phyloP scores from a whole-genome alignment of 23 tunicate species.

The Styela clava region DNA sequence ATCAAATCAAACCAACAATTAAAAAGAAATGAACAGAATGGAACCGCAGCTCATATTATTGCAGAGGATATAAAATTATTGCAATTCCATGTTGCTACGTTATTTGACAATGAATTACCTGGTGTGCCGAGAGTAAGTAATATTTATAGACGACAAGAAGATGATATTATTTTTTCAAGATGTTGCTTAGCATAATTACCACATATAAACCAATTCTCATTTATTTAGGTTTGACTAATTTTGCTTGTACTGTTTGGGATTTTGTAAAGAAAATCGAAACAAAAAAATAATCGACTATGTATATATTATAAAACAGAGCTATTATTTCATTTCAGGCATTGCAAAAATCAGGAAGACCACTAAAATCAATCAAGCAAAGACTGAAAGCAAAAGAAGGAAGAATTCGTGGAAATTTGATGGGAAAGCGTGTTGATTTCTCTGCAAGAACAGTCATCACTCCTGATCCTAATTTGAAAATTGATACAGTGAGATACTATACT shows the following conservation, averaged over 20 bases:
- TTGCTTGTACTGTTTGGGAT: too few relatives aligned
- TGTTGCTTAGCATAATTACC: too few relatives aligned
- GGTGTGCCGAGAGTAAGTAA: conserved; percentile 89
- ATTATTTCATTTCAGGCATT: conserved; percentile 91
- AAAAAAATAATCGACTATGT: too few relatives aligned
- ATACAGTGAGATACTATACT: conserved; percentile 45
- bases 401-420: conserved; percentile 99
- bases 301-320: too few relatives aligned
- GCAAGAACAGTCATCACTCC: conserved; percentile 99
- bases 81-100: conserved; percentile 96
- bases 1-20: conserved; percentile 93
- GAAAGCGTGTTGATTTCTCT: conserved; percentile 99
- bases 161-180: too few relatives aligned
- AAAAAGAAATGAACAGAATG: conserved; percentile 93
- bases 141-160: background rate
- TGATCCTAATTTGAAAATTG: conserved; percentile 97
- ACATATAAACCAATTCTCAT: too few relatives aligned
- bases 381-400: conserved; percentile 99
- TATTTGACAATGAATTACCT: conserved; percentile 95
- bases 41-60: conserved; percentile 98
- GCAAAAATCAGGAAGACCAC: conserved; percentile 98
- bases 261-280: too few relatives aligned
- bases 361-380: conserved; percentile 94
- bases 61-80: conserved; percentile 84
- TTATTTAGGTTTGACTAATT: too few relatives aligned